Evolutionary conservation across 2,113 vertebrate species (phyloP).

Genomic region (Tetrax tetrax): DNA sequence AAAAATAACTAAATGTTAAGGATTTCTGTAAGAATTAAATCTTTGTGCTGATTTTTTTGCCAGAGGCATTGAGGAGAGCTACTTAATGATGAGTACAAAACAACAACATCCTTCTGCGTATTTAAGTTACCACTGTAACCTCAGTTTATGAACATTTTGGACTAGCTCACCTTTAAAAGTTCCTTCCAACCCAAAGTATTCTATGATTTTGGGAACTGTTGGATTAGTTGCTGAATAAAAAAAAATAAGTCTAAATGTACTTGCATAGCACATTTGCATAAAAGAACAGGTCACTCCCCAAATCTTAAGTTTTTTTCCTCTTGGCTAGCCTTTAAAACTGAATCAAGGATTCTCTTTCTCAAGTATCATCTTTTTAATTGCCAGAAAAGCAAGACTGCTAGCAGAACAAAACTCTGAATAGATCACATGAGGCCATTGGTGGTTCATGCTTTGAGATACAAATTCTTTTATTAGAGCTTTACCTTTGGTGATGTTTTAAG

Average conservation of each 20-base stretch:
- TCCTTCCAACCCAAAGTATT: too few relatives aligned
- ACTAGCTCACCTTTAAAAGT: too few relatives aligned
- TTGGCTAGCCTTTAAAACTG: not conserved
- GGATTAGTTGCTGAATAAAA: not conserved
- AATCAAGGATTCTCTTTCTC: not conserved
- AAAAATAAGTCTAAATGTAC: not conserved
- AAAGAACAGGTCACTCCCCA: not conserved
- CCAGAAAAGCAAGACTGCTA: not conserved
- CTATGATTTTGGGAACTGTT: not conserved
- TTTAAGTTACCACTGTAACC: not conserved
- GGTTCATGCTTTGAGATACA: not conserved
- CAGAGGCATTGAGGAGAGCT: not conserved
- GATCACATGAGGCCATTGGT: conserved; percentile 15
- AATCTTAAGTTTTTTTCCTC: not conserved
- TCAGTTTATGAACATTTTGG: not conserved
- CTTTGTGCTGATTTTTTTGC: not conserved
- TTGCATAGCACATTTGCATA: not conserved
- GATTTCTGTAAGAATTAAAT: not conserved
- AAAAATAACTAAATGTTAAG: not conserved
- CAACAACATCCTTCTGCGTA: not conserved
- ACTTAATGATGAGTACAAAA: not conserved
- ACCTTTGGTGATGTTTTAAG: conserved; percentile 22
- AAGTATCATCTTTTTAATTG: not conserved
- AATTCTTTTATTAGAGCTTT: conserved; percentile 36
- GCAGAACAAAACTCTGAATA: not conserved